Evolutionary conservation across 2,888 invertebrate genomes (phyloP).

Genomic region (Amphipyra tragopoginis): DNA sequence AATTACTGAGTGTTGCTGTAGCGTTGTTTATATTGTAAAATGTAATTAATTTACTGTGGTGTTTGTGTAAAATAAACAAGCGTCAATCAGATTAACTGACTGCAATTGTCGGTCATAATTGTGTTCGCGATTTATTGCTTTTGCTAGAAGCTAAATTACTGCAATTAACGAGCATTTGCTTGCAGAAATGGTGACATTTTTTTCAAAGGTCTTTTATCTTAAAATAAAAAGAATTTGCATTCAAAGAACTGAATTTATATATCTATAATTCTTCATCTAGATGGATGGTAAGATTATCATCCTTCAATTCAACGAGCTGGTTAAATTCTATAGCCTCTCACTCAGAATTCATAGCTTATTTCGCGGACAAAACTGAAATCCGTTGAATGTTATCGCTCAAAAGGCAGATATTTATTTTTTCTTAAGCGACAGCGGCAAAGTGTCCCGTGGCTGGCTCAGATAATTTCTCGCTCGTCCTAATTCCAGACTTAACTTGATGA

Average conservation of each 20-base stretch:
- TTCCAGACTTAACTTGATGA: constrained; percentile 58
- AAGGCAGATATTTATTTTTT: constrained; percentile 56
- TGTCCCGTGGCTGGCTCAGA: constrained; percentile 48
- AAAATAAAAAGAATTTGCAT: constrained; percentile 4
- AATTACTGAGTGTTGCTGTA: constrained; percentile 14
- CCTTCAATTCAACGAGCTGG: constrained; percentile 27
- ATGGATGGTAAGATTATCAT: no score
- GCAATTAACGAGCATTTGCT: no score
- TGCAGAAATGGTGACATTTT: not conserved
- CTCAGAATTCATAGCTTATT: constrained; percentile 43
- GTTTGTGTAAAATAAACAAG: no score
- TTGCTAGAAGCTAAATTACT: no score
- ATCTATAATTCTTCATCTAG: constrained; percentile 23
- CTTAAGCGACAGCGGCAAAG: not conserved
- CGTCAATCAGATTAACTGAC: no score
- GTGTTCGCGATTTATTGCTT: no score
- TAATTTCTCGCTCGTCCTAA: constrained; percentile 57
- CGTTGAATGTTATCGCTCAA: constrained; percentile 46
- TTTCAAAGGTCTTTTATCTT: not conserved
- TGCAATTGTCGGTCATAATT: no score
- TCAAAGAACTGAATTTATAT: constrained; percentile 10
- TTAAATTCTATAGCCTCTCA: constrained; percentile 26
- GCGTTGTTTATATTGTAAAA: not conserved
- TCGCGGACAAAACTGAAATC: constrained; percentile 45
- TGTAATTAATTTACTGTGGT: not conserved